phyloP scores from a whole-genome alignment of 2,113 vertebrate genomes.

The Callorhinus ursinus region DNA sequence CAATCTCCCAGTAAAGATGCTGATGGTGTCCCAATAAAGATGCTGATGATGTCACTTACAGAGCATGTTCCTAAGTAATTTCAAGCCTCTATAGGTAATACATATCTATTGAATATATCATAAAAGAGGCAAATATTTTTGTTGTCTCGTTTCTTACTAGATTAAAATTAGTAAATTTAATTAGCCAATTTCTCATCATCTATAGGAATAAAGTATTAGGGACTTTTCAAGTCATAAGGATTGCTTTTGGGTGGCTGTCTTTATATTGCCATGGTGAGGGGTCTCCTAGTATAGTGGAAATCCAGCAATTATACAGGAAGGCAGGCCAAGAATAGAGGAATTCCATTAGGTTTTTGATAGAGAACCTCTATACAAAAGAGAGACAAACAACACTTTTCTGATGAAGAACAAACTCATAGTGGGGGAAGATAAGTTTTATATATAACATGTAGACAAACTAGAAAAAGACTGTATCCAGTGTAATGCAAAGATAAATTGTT shows the following conservation, averaged over 20 bases:
- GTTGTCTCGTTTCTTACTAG: slow-evolving; percentile 1
- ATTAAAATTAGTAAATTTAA: slow-evolving; percentile 21
- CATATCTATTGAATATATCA: not conserved
- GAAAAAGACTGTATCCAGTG: not conserved
- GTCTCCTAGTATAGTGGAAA: not conserved
- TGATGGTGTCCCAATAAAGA: not conserved
- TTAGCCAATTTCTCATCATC: not conserved
- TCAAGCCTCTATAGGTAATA: not conserved
- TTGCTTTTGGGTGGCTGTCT: not conserved
- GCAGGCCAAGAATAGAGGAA: not conserved
- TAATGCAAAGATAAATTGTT: not conserved
- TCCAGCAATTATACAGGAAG: not conserved
- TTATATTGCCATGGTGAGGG: not conserved
- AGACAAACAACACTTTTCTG: not conserved
- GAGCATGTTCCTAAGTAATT: not conserved
- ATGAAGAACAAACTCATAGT: not conserved
- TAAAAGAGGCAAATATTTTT: not conserved
- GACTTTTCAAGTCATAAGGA: not conserved
- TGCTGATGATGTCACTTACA: not conserved
- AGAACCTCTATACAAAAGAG: not conserved
- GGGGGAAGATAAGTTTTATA: not conserved
- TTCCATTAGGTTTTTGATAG: not conserved
- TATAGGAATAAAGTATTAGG: not conserved
- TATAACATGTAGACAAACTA: not conserved
- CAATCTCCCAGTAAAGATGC: not conserved